phyloP scores from a whole-genome alignment of 2,113 vertebrate genomes.

The Myotis lucifugus region DNA sequence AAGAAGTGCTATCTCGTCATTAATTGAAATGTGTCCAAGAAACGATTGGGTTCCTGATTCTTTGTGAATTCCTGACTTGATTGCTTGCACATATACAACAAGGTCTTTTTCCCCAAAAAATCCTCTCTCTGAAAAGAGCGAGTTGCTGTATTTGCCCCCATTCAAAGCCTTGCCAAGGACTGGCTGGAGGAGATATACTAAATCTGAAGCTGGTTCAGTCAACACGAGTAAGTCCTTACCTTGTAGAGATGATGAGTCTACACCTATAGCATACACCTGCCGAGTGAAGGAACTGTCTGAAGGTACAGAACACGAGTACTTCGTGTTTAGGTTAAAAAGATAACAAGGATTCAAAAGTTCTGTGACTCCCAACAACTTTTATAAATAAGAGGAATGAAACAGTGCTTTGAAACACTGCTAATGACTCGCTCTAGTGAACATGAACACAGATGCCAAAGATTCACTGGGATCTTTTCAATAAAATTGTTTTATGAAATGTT shows the following conservation, averaged over 20 bases:
- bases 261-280: neutral
- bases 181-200: neutral
- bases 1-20: neutral
- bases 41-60: neutral
- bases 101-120: neutral
- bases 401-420: neutral
- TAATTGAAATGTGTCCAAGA: neutral
- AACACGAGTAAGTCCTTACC: neutral
- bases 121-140: neutral
- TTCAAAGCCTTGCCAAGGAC: neutral
- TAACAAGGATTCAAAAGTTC: neutral
- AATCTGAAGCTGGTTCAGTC: neutral
- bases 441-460: neutral
- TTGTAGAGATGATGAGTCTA: neutral
- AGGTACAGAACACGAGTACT: neutral
- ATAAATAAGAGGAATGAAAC: neutral
- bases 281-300: neutral
- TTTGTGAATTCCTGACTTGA: neutral
- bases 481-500: slow-evolving; percentile 12
- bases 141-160: neutral
- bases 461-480: neutral
- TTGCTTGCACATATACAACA: neutral
- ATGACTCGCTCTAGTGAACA: neutral
- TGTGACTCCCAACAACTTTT: neutral
- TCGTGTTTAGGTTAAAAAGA: neutral